Evolutionary conservation across 1,140 invertebrate genomes (phyloP), one percentile per base, ranked within the genome.

Genomic region (Nylanderia fulva): DNA sequence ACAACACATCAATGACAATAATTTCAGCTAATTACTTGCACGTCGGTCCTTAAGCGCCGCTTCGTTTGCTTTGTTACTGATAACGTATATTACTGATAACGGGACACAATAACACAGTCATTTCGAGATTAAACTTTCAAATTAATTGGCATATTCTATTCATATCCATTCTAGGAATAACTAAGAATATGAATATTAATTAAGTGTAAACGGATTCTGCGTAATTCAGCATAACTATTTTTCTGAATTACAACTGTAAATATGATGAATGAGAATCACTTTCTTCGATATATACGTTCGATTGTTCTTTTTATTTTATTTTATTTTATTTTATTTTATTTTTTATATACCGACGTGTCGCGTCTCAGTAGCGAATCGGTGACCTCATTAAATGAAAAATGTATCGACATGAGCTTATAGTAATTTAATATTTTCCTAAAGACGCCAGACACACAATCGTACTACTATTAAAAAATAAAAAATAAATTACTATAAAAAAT

Each of bases 1-100:
- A 74, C 56, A 64, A 88, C 66, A 88, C 66, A 86, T 71, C 61
- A 58, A 86, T 88, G 86, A 88, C 86, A 88, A 88, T 88, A 88
- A 88, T 88, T 88, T 88, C 79, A 60, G 5, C 54, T 86, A 86
- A 79, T 87, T 61, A 80, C 84, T 86, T 86, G 77, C 76, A 82
- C 85, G 83, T 86, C 52, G 61, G 42, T 68, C 45, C 24, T 42
- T n/a, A 45, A 71, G 21, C 33, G 18, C 45, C 33, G 39, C 52
- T 71, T 42, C 0, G 39, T 33, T 82, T 15, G 18, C 18, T 45
- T 79, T 13, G 8, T 60, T n/a, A n/a, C n/a, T n/a, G n/a, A n/a
- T n/a, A n/a, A n/a, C 11, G 27, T 71, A n/a, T 58, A 45, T 69
- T 39, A 15, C 5, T 36, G 52, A 69, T 52, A 75, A 21, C 58